Conservation (phyloP, 2,797 vertebrate genomes). For the Xerus rutilus region DNA sequence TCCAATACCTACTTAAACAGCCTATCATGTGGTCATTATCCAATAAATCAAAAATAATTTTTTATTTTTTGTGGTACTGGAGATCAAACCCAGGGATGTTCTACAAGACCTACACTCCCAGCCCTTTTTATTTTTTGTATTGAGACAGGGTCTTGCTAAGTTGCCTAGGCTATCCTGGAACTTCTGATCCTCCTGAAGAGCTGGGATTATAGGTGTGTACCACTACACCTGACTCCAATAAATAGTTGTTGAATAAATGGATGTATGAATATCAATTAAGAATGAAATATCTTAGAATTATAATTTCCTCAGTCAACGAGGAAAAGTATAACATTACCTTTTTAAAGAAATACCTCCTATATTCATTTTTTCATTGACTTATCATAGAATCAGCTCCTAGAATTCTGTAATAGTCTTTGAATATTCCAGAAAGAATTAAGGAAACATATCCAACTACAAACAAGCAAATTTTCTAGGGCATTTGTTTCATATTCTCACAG, state of each 20-base stretch:
- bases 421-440: conserved; percentile 40
- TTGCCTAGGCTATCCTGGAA: not conserved
- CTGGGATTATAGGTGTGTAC: not conserved
- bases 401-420: conserved; percentile 18
- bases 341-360: not conserved
- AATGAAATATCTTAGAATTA: conserved; percentile 59
- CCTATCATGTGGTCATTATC: not conserved
- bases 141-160: not conserved
- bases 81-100: not conserved
- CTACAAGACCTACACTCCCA: not conserved
- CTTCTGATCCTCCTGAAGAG: too few species aligned
- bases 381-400: conserved; percentile 25
- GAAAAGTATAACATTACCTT: conserved; percentile 4
- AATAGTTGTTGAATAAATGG: not conserved
- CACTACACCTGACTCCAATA: not conserved
- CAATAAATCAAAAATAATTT: not conserved
- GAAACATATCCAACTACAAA: not conserved
- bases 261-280: not conserved
- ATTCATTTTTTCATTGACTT: not conserved
- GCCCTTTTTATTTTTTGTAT: too few species aligned
- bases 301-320: conserved; percentile 1
- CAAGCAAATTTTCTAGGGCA: not conserved
- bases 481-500: conserved; percentile 54
- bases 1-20: not conserved
- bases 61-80: not conserved